Evolutionary conservation across 2,888 invertebrate genomes (phyloP).

Genomic region (Amiota communis): DNA sequence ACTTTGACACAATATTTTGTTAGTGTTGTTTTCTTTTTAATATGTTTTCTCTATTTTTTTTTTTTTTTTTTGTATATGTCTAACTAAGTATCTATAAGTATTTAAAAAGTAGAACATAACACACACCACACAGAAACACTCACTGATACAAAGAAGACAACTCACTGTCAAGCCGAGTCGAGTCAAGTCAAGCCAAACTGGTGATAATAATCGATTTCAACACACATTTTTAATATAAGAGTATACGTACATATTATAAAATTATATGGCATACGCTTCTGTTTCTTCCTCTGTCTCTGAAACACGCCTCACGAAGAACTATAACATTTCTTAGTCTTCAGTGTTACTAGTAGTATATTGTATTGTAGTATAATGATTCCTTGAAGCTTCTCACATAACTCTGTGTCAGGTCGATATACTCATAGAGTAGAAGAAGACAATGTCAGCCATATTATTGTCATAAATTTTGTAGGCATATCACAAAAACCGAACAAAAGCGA

Average conservation of each 20-base stretch:
- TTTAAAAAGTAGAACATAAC: conserved; percentile 14
- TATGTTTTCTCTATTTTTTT: too few relatives aligned
- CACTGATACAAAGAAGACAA: too few relatives aligned
- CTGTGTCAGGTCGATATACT: background rate
- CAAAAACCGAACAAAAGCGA: too few relatives aligned
- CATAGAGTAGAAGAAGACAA: background rate
- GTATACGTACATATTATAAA: conserved; percentile 15
- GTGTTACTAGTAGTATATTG: background rate
- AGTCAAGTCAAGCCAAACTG: conserved; percentile 1
- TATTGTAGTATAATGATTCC: background rate
- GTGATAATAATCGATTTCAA: conserved; percentile 24
- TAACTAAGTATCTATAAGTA: conserved; percentile 1
- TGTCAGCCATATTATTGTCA: conserved; percentile 23
- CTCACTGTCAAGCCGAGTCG: background rate
- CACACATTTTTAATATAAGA: conserved; percentile 10
- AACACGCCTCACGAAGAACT: background rate
- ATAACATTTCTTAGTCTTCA: background rate
- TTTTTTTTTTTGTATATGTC: background rate
- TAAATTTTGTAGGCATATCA: conserved; percentile 2
- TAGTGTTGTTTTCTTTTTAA: too few relatives aligned
- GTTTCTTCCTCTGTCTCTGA: background rate
- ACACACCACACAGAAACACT: background rate
- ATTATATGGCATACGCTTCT: background rate
- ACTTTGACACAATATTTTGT: too few relatives aligned
- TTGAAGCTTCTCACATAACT: background rate